Conservation (phyloP, 2,888 invertebrate species). For the Acronicta leporina region DNA sequence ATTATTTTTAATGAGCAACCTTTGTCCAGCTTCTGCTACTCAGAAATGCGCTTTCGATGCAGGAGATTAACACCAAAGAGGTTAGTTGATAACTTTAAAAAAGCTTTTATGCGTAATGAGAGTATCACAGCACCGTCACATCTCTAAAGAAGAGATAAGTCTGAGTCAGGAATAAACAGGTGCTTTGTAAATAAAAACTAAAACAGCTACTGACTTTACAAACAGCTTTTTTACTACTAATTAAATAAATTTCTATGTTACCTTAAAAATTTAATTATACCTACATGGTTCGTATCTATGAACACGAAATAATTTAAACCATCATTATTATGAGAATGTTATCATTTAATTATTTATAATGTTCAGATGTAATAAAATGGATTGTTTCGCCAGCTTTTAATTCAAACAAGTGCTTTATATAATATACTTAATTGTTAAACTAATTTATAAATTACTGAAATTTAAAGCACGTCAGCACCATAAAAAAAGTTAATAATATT, state of each 20-base stretch:
- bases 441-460: no score
- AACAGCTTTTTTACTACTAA: background rate
- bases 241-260: slow-evolving; percentile 26
- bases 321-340: slow-evolving; percentile 18
- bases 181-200: background rate
- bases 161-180: background rate
- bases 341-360: slow-evolving; percentile 23
- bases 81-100: slow-evolving; percentile 47
- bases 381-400: no score
- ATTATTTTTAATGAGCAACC: slow-evolving; percentile 71
- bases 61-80: slow-evolving; percentile 42
- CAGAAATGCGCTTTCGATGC: slow-evolving; percentile 55
- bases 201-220: background rate
- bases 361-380: slow-evolving; percentile 13
- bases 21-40: slow-evolving; percentile 63
- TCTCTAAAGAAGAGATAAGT: no score
- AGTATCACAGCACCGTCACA: slow-evolving; percentile 1
- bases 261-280: slow-evolving; percentile 24
- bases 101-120: slow-evolving; percentile 43
- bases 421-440: no score
- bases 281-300: slow-evolving; percentile 27
- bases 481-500: slow-evolving; percentile 50
- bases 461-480: slow-evolving; percentile 12
- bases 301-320: slow-evolving; percentile 33
- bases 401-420: background rate